Evolutionary conservation across 1,140 invertebrate genomes (phyloP), one percentile per base, ranked within the genome.

Genomic region (Drosophila repleta): DNA sequence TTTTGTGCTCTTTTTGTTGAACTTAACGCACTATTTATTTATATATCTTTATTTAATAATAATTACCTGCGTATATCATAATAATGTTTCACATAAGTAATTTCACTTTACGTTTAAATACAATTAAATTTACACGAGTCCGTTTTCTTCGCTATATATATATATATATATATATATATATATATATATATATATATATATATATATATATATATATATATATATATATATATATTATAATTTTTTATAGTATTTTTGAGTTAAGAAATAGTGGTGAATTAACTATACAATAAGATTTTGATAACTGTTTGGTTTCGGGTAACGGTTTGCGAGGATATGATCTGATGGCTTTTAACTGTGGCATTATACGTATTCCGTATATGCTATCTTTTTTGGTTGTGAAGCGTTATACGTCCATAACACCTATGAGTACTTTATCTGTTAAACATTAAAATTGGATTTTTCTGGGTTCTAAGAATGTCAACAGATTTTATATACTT

Each of bases 61-160:
- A 85, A 81, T 88, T 83, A 88, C 79, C 81, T 88, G 75, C 76
- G 63, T 88, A 79, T 81, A 80, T 70, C 76, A 88, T 68, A 82
- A 77, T 85, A 87, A 87, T 78, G 48, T 75, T 82, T 72, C 71
- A 87, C 85, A 87, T 76, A 85, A 76, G 78, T 85, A 75, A 35
- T 82, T 75, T 69, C 53, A 58, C 61, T 57, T 74, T 62, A 76
- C 48, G 20, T 65, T 79, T 88, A 58, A 88, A 82, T 87, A 87
- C 82, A 87, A 88, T 88, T 55, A 88, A 87, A 82, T 88, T 82
- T 88, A 88, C 82, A 87, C 83, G 53, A 82, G 71, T 87, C 79
- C 73, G 58, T 76, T 63, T 57, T 32, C 15, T 32, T 57, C 46
- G 61, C 45, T n/a, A 51, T 58, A 37, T 15, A 18, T 13, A 29